A percentile compares a stretch with the other conserved stretches of the same genome.
phyloP scores from a whole-genome alignment of 2,797 vertebrate genomes.

The Malacoctenus gilli region DNA sequence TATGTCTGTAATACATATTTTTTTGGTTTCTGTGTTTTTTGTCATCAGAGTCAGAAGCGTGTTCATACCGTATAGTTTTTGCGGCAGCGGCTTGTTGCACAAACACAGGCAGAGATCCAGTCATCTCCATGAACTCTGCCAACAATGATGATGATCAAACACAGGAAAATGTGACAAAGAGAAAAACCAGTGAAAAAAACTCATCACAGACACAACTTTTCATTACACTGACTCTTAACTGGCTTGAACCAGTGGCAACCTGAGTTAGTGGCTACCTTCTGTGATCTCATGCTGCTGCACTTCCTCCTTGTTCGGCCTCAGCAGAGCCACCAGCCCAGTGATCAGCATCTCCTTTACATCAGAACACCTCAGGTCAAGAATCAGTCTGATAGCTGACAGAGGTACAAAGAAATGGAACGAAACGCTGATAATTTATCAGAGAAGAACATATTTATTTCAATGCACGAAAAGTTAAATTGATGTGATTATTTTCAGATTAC shows the following conservation, averaged over 20 bases:
- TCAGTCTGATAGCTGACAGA: constrained; percentile 81
- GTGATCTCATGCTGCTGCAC: constrained; percentile 49
- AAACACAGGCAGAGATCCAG: constrained; percentile 66
- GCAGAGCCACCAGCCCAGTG: constrained; percentile 77
- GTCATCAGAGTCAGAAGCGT: too few relatives aligned
- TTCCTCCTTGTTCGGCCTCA: constrained; percentile 70
- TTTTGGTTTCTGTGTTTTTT: too few relatives aligned
- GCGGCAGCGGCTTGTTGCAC: constrained; percentile 86
- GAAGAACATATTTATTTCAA: neutral
- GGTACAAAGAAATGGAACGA: neutral
- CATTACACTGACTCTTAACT: too few relatives aligned
- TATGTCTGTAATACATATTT: too few relatives aligned
- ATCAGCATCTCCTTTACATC: constrained; percentile 77
- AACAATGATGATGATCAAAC: too few relatives aligned
- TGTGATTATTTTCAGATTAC: too few relatives aligned
- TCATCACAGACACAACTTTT: too few relatives aligned
- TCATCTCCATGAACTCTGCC: constrained; percentile 39
- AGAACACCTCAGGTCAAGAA: constrained; percentile 76
- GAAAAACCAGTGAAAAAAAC: neutral
- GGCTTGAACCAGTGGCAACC: too few relatives aligned
- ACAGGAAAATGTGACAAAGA: too few relatives aligned
- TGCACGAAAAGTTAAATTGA: too few relatives aligned
- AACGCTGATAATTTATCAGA: neutral
- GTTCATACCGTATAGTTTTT: constrained; percentile 82
- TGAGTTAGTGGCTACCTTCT: constrained; percentile 66